Evolutionary conservation across 2,888 invertebrate genomes (phyloP).

Genomic region (Coleophora deauratella): DNA sequence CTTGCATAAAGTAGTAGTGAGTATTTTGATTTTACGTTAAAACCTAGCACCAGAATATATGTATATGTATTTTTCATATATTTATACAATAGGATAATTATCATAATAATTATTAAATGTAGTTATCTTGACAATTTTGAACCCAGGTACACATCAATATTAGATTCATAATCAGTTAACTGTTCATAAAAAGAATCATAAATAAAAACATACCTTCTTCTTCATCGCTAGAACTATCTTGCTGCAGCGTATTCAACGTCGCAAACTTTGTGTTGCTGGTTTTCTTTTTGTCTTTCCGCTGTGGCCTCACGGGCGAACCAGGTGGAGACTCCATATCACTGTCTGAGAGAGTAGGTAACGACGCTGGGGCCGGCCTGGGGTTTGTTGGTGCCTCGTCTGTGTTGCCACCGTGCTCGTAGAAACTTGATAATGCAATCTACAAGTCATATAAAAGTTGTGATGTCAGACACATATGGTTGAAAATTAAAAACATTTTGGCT

Average conservation of each 20-base stretch:
- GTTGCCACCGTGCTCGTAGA: constrained; percentile 82
- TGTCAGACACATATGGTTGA: too few relatives aligned
- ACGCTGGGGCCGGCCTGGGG: constrained; percentile 27
- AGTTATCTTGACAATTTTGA: too few relatives aligned
- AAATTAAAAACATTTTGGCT: too few relatives aligned
- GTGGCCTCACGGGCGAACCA: constrained; percentile 39
- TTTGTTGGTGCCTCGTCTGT: constrained; percentile 51
- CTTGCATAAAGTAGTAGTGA: too few relatives aligned
- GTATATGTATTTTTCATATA: too few relatives aligned
- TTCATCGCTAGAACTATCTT: constrained; percentile 75
- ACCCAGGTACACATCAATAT: too few relatives aligned
- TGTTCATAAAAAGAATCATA: neutral
- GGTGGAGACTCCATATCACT: constrained; percentile 61
- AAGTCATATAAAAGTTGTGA: constrained; percentile 11
- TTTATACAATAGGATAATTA: too few relatives aligned
- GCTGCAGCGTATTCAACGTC: constrained; percentile 72
- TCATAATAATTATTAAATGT: too few relatives aligned
- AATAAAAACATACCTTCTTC: constrained; percentile 64
- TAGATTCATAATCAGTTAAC: neutral
- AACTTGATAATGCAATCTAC: constrained; percentile 86
- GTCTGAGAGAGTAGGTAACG: constrained; percentile 43
- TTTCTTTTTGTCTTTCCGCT: constrained; percentile 53
- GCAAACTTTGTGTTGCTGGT: constrained; percentile 67
- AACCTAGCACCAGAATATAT: too few relatives aligned
- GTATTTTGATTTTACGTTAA: too few relatives aligned